These are phyloP conservation scores for Eupithecia pulchellata DNA, from an alignment of 2,888 invertebrate species.

Conservation along the genomic window DNA sequence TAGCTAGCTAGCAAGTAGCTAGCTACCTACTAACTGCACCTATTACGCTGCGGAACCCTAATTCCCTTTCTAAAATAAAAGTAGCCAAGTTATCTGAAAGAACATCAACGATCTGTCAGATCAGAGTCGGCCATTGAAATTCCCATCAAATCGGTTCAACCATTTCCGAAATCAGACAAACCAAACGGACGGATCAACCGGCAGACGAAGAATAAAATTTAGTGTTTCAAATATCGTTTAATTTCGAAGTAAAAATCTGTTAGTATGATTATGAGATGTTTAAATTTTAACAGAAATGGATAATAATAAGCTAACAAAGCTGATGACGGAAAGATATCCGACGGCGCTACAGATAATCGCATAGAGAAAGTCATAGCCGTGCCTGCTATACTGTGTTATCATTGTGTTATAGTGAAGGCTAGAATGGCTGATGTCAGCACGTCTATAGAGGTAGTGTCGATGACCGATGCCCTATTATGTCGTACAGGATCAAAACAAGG, in stretches of 20 bases:
- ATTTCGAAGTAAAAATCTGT: not conserved
- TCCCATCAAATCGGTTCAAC: not conserved
- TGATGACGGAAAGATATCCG: not conserved
- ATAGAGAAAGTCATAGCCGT: not conserved
- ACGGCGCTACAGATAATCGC: not conserved
- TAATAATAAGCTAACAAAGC: not conserved
- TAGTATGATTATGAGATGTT: too few species aligned
- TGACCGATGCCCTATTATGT: slow-evolving; percentile 63
- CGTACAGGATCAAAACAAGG: slow-evolving; percentile 41
- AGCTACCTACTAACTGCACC: too few species aligned
- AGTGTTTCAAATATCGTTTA: not conserved
- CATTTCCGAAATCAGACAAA: not conserved
- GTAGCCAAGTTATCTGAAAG: not conserved
- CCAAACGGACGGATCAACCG: not conserved
- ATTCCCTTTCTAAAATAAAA: not conserved
- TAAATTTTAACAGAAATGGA: not conserved
- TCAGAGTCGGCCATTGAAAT: too few species aligned
- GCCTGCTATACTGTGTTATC: not conserved
- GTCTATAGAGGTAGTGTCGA: slow-evolving; percentile 49
- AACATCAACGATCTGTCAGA: not conserved
- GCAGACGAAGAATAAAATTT: not conserved
- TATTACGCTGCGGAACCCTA: too few species aligned
- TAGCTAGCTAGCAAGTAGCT: too few species aligned
- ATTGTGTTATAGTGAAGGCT: not conserved
- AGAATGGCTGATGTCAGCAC: slow-evolving; percentile 23